phyloP scores from a whole-genome alignment of 2,113 vertebrate species.

The Dolichotis patagonum region DNA sequence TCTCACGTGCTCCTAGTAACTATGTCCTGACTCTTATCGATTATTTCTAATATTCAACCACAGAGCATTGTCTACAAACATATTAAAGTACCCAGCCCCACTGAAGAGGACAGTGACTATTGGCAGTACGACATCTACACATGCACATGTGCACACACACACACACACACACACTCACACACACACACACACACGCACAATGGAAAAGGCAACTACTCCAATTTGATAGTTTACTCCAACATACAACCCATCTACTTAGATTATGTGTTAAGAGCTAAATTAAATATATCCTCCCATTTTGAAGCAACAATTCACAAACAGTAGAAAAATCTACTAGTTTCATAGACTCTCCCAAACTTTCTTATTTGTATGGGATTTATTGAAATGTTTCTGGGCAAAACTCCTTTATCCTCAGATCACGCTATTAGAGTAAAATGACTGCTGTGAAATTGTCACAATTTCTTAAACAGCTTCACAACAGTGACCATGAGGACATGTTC shows the following conservation, averaged over 20 bases:
- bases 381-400: neutral
- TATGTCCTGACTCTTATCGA: fast-evolving
- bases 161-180: neutral
- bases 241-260: neutral
- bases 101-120: neutral
- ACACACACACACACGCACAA: neutral
- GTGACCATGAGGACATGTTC: neutral
- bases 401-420: neutral
- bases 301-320: neutral
- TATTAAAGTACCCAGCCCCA: neutral
- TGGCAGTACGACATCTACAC: neutral
- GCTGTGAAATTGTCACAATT: too few species aligned
- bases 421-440: neutral
- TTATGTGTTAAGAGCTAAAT: neutral
- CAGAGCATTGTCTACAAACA: neutral
- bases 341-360: fast-evolving
- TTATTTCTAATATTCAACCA: neutral
- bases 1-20: neutral
- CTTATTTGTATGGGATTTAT: neutral
- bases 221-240: neutral
- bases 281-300: neutral
- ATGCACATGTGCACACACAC: neutral
- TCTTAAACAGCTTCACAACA: neutral
- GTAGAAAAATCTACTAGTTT: neutral
- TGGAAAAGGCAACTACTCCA: neutral